These are phyloP conservation scores for Recurvirostra avosetta DNA, from an alignment of 2,113 vertebrate species.

Conservation along the genomic window DNA sequence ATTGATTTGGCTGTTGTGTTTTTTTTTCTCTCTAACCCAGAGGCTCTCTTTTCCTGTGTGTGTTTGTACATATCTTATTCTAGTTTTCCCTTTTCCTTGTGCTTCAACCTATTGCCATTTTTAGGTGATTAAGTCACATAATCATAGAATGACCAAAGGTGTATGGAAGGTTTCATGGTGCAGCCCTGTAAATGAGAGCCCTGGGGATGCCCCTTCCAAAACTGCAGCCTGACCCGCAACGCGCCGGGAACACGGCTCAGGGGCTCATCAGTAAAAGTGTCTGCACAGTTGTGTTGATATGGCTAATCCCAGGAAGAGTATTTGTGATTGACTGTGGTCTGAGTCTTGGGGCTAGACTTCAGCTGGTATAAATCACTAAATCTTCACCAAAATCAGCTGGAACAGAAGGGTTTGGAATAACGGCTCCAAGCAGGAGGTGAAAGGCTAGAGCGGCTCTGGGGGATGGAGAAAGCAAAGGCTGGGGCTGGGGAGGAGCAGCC, in stretches of 20 bases:
- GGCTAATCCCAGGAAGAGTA: not conserved
- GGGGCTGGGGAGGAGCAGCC: not conserved
- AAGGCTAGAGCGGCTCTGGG: not conserved
- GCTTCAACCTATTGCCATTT: not conserved
- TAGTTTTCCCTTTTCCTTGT: not conserved
- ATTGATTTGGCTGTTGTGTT: not conserved
- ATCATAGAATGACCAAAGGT: not conserved
- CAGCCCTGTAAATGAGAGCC: not conserved
- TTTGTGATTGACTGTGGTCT: not conserved
- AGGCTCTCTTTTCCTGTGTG: not conserved
- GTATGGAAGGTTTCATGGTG: not conserved
- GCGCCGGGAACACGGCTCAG: not conserved
- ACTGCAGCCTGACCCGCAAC: not conserved
- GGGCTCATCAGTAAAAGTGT: not conserved
- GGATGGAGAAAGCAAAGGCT: not conserved
- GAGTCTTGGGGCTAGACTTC: not conserved
- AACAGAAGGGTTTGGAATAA: not conserved
- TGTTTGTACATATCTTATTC: not conserved
- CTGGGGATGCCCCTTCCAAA: not conserved
- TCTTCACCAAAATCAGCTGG: not conserved
- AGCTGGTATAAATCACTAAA: not conserved
- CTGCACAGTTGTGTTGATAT: not conserved
- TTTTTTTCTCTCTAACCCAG: not conserved
- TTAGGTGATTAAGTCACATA: not conserved
- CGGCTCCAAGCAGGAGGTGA: not conserved